Conservation (phyloP, 1,140 invertebrate species). For the Hestina assimilis region DNA sequence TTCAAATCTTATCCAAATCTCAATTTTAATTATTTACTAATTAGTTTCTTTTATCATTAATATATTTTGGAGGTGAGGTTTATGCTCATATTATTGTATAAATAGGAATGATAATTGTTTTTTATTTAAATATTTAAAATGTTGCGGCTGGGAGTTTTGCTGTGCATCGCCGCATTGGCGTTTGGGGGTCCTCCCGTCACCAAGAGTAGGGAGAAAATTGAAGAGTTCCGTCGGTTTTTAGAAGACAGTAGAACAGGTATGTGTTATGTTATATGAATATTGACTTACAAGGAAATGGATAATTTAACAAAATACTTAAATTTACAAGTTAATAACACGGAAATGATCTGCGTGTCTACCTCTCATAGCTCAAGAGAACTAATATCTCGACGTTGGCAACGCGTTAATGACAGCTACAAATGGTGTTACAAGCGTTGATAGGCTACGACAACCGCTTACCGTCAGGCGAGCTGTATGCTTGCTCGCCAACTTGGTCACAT, state of each 20-base stretch:
- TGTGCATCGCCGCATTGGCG: conserved; percentile 27
- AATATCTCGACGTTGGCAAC: too few species aligned
- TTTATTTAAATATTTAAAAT: conserved; percentile 25
- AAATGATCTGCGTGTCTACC: too few species aligned
- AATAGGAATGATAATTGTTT: not conserved
- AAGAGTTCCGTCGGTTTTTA: conserved; percentile 41
- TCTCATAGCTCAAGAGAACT: too few species aligned
- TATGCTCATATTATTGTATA: not conserved
- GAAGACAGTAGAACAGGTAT: conserved; percentile 40
- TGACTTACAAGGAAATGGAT: not conserved
- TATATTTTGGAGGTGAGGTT: not conserved
- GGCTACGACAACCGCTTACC: too few species aligned
- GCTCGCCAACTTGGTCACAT: too few species aligned
- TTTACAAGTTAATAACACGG: too few species aligned
- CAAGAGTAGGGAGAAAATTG: conserved; percentile 39
- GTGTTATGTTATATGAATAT: not conserved
- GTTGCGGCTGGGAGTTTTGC: conserved; percentile 31
- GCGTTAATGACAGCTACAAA: too few species aligned
- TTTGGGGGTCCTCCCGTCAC: conserved; percentile 27
- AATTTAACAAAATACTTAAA: not conserved
- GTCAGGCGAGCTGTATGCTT: too few species aligned
- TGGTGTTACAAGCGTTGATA: too few species aligned
- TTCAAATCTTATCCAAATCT: too few species aligned
- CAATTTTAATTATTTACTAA: too few species aligned
- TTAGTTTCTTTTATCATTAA: not conserved